These are phyloP conservation scores for Sebastes trivittatus DNA, from an alignment of 2,797 vertebrate genomes.

Conservation along the genomic window DNA sequence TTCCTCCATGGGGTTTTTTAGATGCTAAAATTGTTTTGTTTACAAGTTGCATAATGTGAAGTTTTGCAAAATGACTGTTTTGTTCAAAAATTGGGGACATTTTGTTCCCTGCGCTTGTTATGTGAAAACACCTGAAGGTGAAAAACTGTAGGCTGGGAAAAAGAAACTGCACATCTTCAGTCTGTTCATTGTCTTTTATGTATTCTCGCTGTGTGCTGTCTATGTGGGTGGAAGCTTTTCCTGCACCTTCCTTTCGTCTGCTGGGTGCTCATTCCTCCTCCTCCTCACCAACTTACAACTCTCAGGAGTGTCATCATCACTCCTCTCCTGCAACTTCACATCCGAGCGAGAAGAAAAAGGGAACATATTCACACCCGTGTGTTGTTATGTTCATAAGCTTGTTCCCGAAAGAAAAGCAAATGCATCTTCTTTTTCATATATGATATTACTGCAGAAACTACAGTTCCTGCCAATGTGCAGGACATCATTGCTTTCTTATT, in stretches of 20 bases:
- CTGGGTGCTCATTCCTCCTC: conserved; percentile 28
- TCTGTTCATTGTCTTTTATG: conserved; percentile 33
- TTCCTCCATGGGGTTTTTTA: background rate
- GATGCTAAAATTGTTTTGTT: background rate
- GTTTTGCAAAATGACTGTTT: conserved; percentile 27
- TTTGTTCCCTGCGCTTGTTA: conserved; percentile 19
- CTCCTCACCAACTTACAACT: conserved; percentile 30
- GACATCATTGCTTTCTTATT: background rate
- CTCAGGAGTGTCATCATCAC: conserved; percentile 43
- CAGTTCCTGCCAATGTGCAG: background rate
- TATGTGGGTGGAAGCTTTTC: conserved; percentile 50
- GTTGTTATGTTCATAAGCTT: background rate
- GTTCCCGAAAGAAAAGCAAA: background rate
- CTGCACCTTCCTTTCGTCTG: conserved; percentile 26
- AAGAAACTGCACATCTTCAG: background rate
- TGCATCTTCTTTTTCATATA: background rate
- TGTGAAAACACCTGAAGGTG: conserved; percentile 28
- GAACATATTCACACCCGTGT: background rate
- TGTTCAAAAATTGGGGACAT: background rate
- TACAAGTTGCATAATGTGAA: background rate
- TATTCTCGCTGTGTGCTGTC: conserved; percentile 2
- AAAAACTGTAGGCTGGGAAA: conserved; percentile 21
- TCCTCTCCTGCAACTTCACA: conserved; percentile 35
- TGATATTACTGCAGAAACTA: conserved; percentile 27
- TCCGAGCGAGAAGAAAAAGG: background rate